Evolutionary conservation across 2,113 vertebrate genomes (phyloP).

Genomic region (Hiodon tergisus): DNA sequence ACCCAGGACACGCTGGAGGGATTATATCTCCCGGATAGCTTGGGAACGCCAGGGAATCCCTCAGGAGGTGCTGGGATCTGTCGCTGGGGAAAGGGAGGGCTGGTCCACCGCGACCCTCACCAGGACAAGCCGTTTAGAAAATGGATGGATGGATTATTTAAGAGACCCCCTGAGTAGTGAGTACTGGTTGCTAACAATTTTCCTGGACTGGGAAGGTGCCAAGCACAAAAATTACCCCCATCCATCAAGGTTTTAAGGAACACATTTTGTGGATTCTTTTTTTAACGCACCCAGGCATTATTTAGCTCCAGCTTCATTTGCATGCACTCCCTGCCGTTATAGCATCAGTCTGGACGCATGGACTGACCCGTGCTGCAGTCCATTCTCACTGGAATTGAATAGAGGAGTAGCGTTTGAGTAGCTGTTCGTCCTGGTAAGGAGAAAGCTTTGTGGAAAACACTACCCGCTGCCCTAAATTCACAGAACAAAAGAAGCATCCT

Average conservation of each 20-base stretch:
- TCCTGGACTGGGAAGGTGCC: conserved; percentile 43
- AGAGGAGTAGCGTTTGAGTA: not conserved
- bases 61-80: not conserved
- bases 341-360: not conserved
- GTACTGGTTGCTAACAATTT: conserved; percentile 45
- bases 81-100: not conserved
- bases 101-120: not conserved
- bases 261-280: conserved; percentile 50
- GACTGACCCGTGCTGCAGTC: not conserved
- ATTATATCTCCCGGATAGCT: no score
- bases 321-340: not conserved
- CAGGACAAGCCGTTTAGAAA: no score
- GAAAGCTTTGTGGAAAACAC: not conserved
- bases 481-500: conserved; percentile 14
- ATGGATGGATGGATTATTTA: conserved; percentile 23
- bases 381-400: not conserved
- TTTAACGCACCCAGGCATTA: conserved; percentile 42
- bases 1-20: no score
- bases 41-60: no score
- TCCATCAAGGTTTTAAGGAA: conserved; percentile 56
- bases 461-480: not conserved
- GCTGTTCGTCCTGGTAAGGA: not conserved
- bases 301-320: conserved; percentile 36
- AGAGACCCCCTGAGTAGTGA: conserved; percentile 32
- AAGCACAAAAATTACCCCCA: conserved; percentile 62